A percentile compares a stretch with the other conserved stretches of the same genome.
Conservation (phyloP, 2,113 vertebrate species). For the Platysternon megacephalum region DNA sequence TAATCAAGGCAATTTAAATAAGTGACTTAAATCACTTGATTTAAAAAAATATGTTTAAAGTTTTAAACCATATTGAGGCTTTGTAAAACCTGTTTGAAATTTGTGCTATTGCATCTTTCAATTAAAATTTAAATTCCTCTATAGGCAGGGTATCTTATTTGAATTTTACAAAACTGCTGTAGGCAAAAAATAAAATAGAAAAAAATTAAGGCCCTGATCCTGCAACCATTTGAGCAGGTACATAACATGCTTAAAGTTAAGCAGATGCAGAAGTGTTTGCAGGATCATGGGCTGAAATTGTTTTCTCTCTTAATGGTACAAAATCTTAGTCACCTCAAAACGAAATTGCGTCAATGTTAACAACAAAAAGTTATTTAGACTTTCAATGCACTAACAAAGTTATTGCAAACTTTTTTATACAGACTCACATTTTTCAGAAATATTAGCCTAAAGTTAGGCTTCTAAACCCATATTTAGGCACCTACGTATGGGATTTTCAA, state of each 20-base stretch:
- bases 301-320: background rate
- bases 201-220: constrained; percentile 32
- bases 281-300: constrained; percentile 18
- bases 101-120: background rate
- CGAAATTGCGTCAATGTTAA: background rate
- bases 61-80: background rate
- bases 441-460: background rate
- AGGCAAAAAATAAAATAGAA: background rate
- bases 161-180: background rate
- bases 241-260: constrained; percentile 2
- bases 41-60: background rate
- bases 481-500: background rate
- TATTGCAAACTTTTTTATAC: background rate
- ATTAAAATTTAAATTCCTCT: constrained; percentile 1
- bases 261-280: constrained; percentile 7
- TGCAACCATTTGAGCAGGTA: constrained; percentile 1
- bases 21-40: background rate
- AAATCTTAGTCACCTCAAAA: constrained; percentile 20
- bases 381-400: background rate
- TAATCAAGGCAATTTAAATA: background rate
- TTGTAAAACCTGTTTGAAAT: background rate
- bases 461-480: background rate
- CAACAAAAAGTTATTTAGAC: background rate
- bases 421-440: constrained; percentile 2
- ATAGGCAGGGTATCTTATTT: background rate